Evolutionary conservation across 2,797 vertebrate genomes (phyloP), one percentile per base, ranked within the genome.

Genomic region (Chanos chanos): DNA sequence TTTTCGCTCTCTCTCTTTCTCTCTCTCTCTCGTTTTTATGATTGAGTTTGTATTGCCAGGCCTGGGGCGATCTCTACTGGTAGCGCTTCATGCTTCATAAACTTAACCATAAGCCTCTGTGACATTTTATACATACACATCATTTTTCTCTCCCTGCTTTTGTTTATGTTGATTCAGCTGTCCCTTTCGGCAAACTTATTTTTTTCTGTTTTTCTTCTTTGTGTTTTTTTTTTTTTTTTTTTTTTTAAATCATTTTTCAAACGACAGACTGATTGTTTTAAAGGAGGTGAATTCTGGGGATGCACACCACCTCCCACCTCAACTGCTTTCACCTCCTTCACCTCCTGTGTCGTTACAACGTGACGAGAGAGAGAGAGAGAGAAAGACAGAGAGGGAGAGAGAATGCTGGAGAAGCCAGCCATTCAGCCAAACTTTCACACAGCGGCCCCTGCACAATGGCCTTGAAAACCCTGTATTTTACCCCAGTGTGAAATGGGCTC

Each of bases 381-480:
- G n/a, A n/a, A n/a, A n/a, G n/a, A 77, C 81, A 78, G 22, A 71
- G 77, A 85, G 81, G 87, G 85, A 84, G 76, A 82, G 85, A 85
- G 82, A 81, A 82, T 87, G 83, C 82, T 70, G 66, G 75, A 66
- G 83, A n/a, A n/a, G n/a, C n/a, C 85, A 82, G 83, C 87, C 88
- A 83, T 89, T 92, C 87, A 90, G 84, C 80, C 84, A 79, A 85
- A 85, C 87, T 85, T 67, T 84, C 86, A 76, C 58, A 80, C 71
- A n/a, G n/a, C 43, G 72, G 75, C 83, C 81, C 78, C 81, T 84
- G 87, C 89, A 92, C 89, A 92, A 89, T 75, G 81, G 87, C 85
- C 91, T 91, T 90, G 87, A 90, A 87, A 89, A 88, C 80, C 81
- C 86, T 86, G 90, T 81, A 80, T 91, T 89, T 90, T 92, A 89